Conservation (phyloP, 2,113 vertebrate species). For the Uria aalge region DNA sequence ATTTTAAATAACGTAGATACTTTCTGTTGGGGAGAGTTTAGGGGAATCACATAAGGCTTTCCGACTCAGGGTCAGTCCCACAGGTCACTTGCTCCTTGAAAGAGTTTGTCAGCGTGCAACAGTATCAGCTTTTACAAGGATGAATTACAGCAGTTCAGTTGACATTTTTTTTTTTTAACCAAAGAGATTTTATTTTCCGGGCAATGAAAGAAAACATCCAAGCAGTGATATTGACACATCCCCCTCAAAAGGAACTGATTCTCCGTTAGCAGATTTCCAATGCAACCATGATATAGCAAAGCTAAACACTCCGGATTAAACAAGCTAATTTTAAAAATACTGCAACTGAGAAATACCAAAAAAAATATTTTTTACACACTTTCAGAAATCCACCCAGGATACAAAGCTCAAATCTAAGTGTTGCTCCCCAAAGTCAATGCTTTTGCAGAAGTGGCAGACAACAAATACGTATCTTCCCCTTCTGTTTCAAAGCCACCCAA, state of each 20-base stretch:
- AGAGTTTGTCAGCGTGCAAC: too few species aligned
- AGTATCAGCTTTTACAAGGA: not conserved
- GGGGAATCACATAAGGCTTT: not conserved
- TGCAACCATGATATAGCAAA: constrained; percentile 3
- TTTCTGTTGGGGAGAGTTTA: not conserved
- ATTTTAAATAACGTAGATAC: not conserved
- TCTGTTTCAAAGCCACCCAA: not conserved
- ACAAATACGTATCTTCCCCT: constrained; percentile 2
- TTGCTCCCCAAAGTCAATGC: constrained; percentile 20
- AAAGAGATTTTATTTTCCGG: constrained; percentile 58
- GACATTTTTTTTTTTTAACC: not conserved
- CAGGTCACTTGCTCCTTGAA: not conserved
- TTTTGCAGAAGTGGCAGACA: constrained; percentile 3
- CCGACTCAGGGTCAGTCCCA: accelerated
- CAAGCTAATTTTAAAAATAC: not conserved
- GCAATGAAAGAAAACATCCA: constrained; percentile 25
- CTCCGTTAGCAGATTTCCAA: not conserved
- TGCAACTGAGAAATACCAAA: not conserved
- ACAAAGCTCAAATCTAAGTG: not conserved
- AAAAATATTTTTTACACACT: not conserved
- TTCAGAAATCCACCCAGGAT: not conserved
- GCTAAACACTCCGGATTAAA: not conserved
- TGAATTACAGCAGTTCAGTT: not conserved
- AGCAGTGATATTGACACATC: not conserved
- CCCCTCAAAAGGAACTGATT: not conserved